Evolutionary conservation across 2,888 invertebrate genomes (phyloP).

Genomic region (Steinernema carpocapsae): DNA sequence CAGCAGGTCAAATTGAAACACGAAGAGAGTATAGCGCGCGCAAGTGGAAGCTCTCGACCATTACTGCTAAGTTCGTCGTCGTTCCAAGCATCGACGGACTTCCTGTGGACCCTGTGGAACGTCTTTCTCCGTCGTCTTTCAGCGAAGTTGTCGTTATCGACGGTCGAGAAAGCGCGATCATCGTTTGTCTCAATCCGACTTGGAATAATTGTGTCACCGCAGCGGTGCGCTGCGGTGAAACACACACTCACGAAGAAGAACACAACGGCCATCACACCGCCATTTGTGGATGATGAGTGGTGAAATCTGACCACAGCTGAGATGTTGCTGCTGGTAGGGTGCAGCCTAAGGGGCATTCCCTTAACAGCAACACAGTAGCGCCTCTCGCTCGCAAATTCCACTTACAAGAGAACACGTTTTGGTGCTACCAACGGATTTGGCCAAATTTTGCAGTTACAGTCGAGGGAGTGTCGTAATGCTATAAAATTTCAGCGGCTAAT

Average conservation of each 20-base stretch:
- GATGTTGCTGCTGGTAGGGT: neutral
- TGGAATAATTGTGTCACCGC: constrained; percentile 33
- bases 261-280: neutral
- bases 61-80: neutral
- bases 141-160: neutral
- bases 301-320: neutral
- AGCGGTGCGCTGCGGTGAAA: constrained; percentile 23
- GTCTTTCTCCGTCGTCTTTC: neutral
- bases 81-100: neutral
- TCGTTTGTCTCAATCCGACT: constrained; percentile 23
- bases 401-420: too few species aligned
- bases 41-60: neutral
- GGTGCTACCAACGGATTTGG: too few species aligned
- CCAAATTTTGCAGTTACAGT: too few species aligned
- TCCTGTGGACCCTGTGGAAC: too few species aligned
- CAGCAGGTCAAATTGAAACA: neutral
- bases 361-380: neutral
- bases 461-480: too few species aligned
- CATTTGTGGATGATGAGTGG: too few species aligned
- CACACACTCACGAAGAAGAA: constrained; percentile 11
- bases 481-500: too few species aligned
- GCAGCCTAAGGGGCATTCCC: constrained; percentile 27
- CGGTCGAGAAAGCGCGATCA: constrained; percentile 19
- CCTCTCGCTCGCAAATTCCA: too few species aligned
- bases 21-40: constrained; percentile 15